Conservation (phyloP, 2,888 invertebrate species). For the Zonitis immaculata region DNA sequence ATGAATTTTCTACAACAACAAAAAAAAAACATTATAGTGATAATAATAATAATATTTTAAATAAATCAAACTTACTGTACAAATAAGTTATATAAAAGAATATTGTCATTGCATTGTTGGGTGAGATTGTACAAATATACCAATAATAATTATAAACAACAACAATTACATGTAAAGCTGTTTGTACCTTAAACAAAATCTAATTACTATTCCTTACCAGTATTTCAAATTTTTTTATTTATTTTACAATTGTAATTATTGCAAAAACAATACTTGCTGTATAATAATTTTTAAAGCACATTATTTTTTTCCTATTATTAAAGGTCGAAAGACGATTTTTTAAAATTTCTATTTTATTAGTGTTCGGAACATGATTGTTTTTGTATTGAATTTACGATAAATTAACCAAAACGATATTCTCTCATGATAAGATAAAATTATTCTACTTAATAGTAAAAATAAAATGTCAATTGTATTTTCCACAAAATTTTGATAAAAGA, state of each 20-base stretch:
- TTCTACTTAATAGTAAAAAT: too few relatives aligned
- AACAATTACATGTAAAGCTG: slow-evolving; percentile 33
- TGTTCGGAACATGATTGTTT: too few relatives aligned
- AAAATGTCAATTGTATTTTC: too few relatives aligned
- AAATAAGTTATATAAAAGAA: slow-evolving; percentile 39
- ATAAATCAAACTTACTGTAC: slow-evolving; percentile 35
- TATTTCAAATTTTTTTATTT: slow-evolving; percentile 2
- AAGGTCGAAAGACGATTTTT: too few relatives aligned
- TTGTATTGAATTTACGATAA: too few relatives aligned
- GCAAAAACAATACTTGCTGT: slow-evolving; percentile 19
- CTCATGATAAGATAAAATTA: too few relatives aligned
- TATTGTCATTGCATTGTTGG: slow-evolving; percentile 25
- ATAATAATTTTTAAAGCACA: slow-evolving; percentile 3
- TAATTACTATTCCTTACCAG: not conserved
- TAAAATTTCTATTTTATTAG: too few relatives aligned
- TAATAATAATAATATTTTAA: not conserved
- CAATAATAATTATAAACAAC: slow-evolving; percentile 30
- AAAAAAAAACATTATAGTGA: slow-evolving; percentile 9
- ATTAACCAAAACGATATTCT: too few relatives aligned
- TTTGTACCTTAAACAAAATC: slow-evolving; percentile 33
- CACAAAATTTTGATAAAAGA: too few relatives aligned
- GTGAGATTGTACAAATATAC: slow-evolving; percentile 30
- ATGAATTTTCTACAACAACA: slow-evolving; percentile 26
- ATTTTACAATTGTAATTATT: slow-evolving; percentile 38
- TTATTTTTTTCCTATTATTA: not conserved